Evolutionary conservation across 2,113 vertebrate genomes (phyloP).

Genomic region (Brienomyrus longianalis): DNA sequence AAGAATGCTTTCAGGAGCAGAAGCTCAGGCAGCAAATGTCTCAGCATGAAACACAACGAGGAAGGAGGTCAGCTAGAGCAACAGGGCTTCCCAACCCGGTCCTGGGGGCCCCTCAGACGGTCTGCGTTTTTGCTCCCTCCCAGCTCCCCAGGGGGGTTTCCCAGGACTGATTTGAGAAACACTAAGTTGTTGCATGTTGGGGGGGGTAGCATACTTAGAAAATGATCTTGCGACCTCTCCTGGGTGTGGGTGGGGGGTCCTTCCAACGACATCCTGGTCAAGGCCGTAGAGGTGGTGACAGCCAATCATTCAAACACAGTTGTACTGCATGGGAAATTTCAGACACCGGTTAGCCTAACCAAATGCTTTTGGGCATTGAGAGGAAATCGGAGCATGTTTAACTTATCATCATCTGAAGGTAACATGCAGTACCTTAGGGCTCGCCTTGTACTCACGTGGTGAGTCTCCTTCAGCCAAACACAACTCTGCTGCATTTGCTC

Average conservation of each 20-base stretch:
- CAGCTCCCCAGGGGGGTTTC: no score
- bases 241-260: no score
- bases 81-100: neutral
- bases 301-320: no score
- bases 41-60: neutral
- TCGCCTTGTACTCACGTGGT: neutral
- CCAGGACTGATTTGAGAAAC: neutral
- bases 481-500: no score
- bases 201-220: no score
- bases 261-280: no score
- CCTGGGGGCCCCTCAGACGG: neutral
- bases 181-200: neutral
- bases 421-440: neutral
- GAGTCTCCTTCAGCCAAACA: neutral
- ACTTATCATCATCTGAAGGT: neutral
- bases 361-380: no score
- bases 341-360: no score
- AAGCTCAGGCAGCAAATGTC: neutral
- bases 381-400: no score
- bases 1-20: neutral
- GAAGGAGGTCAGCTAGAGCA: neutral
- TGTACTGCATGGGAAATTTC: no score
- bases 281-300: no score
- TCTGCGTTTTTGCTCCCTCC: neutral
- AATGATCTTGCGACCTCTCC: no score